Base-by-base conservation (phyloP, 2,888 invertebrate species). In the Ommatoiulus sabulosus region DNA sequence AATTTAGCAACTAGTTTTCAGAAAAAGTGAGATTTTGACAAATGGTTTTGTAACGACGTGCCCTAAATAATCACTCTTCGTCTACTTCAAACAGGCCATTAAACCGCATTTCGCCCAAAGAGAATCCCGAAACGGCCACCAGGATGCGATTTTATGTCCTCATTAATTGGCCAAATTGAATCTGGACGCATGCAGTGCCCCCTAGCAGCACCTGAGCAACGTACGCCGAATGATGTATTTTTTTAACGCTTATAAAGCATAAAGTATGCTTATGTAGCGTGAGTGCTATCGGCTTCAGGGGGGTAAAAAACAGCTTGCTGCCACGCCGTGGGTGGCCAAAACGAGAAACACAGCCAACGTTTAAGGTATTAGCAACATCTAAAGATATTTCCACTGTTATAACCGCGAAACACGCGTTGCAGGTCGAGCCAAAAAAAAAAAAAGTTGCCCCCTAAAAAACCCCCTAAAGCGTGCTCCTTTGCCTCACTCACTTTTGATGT, bases 371-470 rank as follows among this genome's bases (percentile, higher is more conserved):
- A 86, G 35, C 80, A 80, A 43, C 86, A 86, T 86, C 44, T 44
- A 86, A 20, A 46, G 44, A 86, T 86, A 86, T 86, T 48, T 86
- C 86, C 44, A 86, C 46, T 86, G 85, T 85, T 85, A 86, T 5
- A 86, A 86, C 86, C 86, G 44, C 86, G 86, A 86, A 86, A 86
- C 86, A 86, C 86, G 86, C 86, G 86, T 48, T 86, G 44, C 48
- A 35, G 12, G 80, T 80, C 12, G 35, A 24, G 80, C 80, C n/a
- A n/a, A n/a, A n/a, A n/a, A n/a, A 80, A 80, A 80, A 80, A 80
- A 80, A 72, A 72, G 80, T 80, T 80, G 80, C 24, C 80, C n/a
- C 80, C 35, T 80, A 80, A 35, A 72, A 72, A 80, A 35, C 35
- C n/a, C 72, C 72, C 80, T 20, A 35, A 80, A 80, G 80, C 80